Percentiles rank a stretch among this genome's conserved stretches.
Conservation (phyloP, 2,113 vertebrate genomes). For the Upupa epops region DNA sequence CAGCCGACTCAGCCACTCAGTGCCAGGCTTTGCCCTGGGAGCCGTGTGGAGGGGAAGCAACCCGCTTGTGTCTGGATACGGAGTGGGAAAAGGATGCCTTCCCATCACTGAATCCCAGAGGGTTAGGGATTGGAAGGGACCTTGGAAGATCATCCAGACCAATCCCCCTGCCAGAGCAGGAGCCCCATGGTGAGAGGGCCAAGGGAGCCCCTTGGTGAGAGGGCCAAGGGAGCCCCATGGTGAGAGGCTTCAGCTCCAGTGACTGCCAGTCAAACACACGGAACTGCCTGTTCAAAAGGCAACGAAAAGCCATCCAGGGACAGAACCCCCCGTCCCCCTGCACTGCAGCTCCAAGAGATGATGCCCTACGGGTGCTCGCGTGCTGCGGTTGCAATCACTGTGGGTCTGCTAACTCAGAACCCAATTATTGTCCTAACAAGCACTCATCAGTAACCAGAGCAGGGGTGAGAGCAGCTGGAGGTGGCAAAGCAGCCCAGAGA, state of each 20-base stretch:
- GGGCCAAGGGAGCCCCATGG: too few species aligned
- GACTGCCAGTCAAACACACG: slow-evolving; percentile 4
- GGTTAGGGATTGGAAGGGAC: too few species aligned
- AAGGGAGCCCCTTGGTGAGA: too few species aligned
- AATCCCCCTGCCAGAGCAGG: too few species aligned
- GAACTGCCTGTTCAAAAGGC: slow-evolving; percentile 21
- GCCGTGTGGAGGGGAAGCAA: background rate
- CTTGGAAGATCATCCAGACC: too few species aligned
- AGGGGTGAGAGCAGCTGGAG: background rate
- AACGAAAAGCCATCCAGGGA: slow-evolving; percentile 29
- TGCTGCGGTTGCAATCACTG: background rate
- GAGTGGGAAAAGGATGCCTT: background rate
- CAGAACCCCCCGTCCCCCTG: background rate
- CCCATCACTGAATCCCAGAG: background rate
- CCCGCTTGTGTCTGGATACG: background rate
- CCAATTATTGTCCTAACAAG: slow-evolving; percentile 36
- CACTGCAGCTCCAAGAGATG: slow-evolving; percentile 23
- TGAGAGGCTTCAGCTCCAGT: slow-evolving; percentile 12
- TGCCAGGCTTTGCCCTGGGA: background rate
- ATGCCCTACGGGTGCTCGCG: slow-evolving; percentile 2
- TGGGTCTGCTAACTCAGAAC: slow-evolving; percentile 37
- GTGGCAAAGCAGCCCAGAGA: background rate
- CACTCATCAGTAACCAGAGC: slow-evolving; percentile 1
- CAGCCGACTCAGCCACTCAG: fast-evolving
- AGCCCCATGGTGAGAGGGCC: too few species aligned